These are phyloP conservation scores for Liparis tanakae DNA, from an alignment of 2,797 vertebrate genomes.

Conservation along the genomic window DNA sequence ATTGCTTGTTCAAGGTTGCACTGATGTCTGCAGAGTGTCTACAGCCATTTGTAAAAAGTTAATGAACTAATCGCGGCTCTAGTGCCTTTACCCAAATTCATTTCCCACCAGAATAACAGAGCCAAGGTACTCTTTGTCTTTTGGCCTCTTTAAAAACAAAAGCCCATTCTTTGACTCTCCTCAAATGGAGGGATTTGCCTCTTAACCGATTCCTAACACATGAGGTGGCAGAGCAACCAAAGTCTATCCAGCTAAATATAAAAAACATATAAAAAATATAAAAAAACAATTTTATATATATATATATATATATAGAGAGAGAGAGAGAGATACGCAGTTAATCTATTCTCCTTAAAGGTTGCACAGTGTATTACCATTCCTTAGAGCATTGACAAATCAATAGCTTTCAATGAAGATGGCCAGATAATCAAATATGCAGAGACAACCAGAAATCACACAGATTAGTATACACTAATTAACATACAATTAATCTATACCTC, in stretches of 20 bases:
- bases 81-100: conserved; percentile 21
- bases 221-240: background rate
- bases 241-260: background rate
- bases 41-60: conserved; percentile 33
- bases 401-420: background rate
- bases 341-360: background rate
- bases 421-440: conserved; percentile 1
- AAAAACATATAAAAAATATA: background rate
- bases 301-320: background rate
- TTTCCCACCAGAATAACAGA: conserved; percentile 26
- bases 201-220: background rate
- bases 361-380: background rate
- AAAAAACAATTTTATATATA: background rate
- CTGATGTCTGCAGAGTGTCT: conserved; percentile 24
- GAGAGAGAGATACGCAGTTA: background rate
- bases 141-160: conserved; percentile 4
- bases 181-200: background rate
- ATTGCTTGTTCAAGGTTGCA: conserved; percentile 22
- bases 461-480: conserved; percentile 2
- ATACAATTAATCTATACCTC: conserved; percentile 1
- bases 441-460: conserved; percentile 10
- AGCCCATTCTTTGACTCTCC: background rate
- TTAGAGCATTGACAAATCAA: background rate
- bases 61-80: conserved; percentile 31
- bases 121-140: conserved; percentile 19